These are phyloP conservation scores for Sarotherodon lohbergeri DNA, from an alignment of 2,113 vertebrate genomes.

Conservation along the genomic window DNA sequence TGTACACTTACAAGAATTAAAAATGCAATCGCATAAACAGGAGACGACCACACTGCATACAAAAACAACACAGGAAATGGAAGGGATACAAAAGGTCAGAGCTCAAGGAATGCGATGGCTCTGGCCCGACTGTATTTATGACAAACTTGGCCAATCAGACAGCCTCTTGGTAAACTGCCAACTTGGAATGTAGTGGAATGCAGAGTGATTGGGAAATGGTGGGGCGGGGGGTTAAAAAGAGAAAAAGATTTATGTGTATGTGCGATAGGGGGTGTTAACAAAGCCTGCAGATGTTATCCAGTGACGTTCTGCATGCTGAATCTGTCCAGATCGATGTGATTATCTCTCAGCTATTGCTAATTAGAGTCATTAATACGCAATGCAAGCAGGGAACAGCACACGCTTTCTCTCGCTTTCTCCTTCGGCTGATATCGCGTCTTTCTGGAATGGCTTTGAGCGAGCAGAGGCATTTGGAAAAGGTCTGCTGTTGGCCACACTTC, in stretches of 20 bases:
- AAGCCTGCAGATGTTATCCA: slow-evolving; percentile 34
- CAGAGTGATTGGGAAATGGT: not conserved
- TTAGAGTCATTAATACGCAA: slow-evolving; percentile 61
- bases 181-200: slow-evolving; percentile 52
- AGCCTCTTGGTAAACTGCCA: slow-evolving; percentile 60
- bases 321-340: slow-evolving; percentile 59
- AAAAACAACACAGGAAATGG: slow-evolving; percentile 71
- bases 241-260: not conserved
- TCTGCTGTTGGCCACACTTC: slow-evolving; percentile 57
- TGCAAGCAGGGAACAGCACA: slow-evolving; percentile 29
- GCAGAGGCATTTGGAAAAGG: slow-evolving; percentile 60
- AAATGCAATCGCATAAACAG: slow-evolving; percentile 15
- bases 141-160: slow-evolving; percentile 69
- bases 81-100: slow-evolving; percentile 80
- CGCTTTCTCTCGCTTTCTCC: not conserved
- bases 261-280: slow-evolving; percentile 29
- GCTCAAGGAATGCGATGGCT: slow-evolving; percentile 71
- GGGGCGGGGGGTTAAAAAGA: not conserved
- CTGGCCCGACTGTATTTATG: slow-evolving; percentile 66
- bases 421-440: slow-evolving; percentile 15
- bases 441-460: slow-evolving; percentile 45
- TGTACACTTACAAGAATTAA: not conserved
- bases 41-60: not conserved
- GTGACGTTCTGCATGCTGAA: slow-evolving; percentile 35
- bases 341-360: slow-evolving; percentile 59